A percentile compares a stretch with the other conserved stretches of the same genome.
phyloP scores from a whole-genome alignment of 2,888 invertebrate species.

The Priapulus caudatus region DNA sequence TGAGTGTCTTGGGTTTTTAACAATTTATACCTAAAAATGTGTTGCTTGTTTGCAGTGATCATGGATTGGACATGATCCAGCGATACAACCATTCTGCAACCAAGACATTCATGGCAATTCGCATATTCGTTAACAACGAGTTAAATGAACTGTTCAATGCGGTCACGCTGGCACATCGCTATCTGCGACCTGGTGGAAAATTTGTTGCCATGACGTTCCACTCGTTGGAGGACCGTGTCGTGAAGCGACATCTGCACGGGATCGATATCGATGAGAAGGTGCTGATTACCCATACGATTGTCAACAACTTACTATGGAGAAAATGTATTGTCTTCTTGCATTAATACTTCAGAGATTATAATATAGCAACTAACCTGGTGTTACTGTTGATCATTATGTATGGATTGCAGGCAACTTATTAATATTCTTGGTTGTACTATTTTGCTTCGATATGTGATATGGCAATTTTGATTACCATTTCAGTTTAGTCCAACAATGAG shows the following conservation, averaged over 20 bases:
- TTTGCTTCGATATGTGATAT: too few relatives aligned
- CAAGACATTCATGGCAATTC: slow-evolving; percentile 79
- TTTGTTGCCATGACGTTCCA: slow-evolving; percentile 77
- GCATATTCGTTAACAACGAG: slow-evolving; percentile 93
- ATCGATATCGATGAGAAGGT: slow-evolving; percentile 53
- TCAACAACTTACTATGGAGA: slow-evolving; percentile 23
- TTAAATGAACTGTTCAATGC: slow-evolving; percentile 85
- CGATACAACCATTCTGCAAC: slow-evolving; percentile 69
- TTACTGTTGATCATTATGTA: too few relatives aligned
- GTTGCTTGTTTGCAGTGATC: too few relatives aligned
- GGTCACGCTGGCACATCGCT: slow-evolving; percentile 56
- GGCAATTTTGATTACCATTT: background rate
- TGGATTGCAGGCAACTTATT: too few relatives aligned
- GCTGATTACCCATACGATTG: slow-evolving; percentile 50
- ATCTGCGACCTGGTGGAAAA: slow-evolving; percentile 65
- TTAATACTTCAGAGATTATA: too few relatives aligned
- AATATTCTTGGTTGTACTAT: too few relatives aligned
- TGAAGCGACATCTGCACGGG: slow-evolving; percentile 72
- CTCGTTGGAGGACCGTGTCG: slow-evolving; percentile 81
- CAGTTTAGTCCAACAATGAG: slow-evolving; percentile 13
- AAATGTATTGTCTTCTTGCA: too few relatives aligned
- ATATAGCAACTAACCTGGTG: too few relatives aligned
- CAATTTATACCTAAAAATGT: too few relatives aligned
- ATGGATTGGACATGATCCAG: slow-evolving; percentile 57
- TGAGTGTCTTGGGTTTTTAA: too few relatives aligned